phyloP scores from a whole-genome alignment of 2,888 invertebrate species.

The Orchestes rusci region DNA sequence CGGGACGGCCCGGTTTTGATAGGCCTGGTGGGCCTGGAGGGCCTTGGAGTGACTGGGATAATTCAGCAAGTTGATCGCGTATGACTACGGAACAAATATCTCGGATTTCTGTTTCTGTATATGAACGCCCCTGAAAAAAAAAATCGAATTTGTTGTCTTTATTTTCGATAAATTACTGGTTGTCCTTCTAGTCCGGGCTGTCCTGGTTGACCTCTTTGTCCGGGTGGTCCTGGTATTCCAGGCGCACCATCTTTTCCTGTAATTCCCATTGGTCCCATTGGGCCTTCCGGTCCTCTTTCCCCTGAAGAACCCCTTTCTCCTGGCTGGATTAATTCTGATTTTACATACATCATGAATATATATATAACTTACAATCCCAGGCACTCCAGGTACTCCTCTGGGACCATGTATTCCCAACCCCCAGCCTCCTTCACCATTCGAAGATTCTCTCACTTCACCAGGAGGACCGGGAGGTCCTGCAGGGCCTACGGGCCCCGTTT shows the following conservation, averaged over 20 bases:
- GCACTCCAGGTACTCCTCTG: conserved; percentile 50
- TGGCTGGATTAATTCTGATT: conserved; percentile 39
- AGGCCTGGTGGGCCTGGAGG: conserved; percentile 61
- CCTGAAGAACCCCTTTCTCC: conserved; percentile 53
- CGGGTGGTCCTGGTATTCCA: conserved; percentile 4
- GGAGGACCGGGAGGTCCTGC: conserved; percentile 46
- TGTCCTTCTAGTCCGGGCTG: conserved; percentile 5
- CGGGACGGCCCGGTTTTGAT: conserved; percentile 61
- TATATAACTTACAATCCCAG: conserved; percentile 45
- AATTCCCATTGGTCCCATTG: conserved; percentile 51
- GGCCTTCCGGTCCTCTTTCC: conserved; percentile 51
- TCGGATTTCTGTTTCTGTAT: conserved; percentile 64
- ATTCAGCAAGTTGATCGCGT: conserved; percentile 68
- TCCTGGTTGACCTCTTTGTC: conserved; percentile 1
- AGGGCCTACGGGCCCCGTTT: conserved; percentile 40
- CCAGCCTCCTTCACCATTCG: conserved; percentile 28
- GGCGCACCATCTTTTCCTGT: conserved; percentile 46
- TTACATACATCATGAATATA: neutral
- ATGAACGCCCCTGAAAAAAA: conserved; percentile 53
- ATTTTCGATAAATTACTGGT: conserved; percentile 10
- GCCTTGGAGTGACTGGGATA: conserved; percentile 55
- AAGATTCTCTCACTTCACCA: conserved; percentile 39
- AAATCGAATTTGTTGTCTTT: neutral
- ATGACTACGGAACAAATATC: conserved; percentile 75
- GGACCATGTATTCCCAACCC: conserved; percentile 46